Conservation (phyloP, 2,888 invertebrate species). For the Alcis repandata region DNA sequence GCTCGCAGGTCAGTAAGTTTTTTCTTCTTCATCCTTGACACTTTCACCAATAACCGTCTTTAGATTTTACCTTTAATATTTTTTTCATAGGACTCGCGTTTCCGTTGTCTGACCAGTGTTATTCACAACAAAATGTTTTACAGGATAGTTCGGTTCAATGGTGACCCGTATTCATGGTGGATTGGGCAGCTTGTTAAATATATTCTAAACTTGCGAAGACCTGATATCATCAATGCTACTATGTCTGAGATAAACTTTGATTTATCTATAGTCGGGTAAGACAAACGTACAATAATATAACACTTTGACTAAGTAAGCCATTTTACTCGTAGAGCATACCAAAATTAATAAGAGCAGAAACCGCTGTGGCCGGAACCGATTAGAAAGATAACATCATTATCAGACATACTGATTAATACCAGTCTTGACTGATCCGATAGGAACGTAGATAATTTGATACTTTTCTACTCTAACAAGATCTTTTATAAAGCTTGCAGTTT, state of each 20-base stretch:
- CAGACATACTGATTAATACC: not conserved
- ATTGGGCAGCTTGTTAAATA: slow-evolving; percentile 12
- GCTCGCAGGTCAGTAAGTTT: not conserved
- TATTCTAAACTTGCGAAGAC: not conserved
- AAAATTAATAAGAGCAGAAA: not conserved
- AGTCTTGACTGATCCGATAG: too few relatives aligned
- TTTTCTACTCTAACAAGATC: not conserved
- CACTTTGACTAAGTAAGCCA: not conserved
- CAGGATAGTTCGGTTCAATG: slow-evolving; percentile 8
- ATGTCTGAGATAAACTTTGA: not conserved
- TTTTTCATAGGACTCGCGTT: too few relatives aligned
- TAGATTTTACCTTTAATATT: too few relatives aligned
- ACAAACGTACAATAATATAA: not conserved
- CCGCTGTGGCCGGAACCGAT: too few relatives aligned
- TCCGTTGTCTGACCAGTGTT: too few relatives aligned
- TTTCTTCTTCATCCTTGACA: not conserved
- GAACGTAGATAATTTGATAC: too few relatives aligned
- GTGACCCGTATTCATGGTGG: slow-evolving; percentile 11
- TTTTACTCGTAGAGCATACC: too few relatives aligned
- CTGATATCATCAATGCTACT: not conserved
- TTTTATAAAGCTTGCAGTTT: not conserved
- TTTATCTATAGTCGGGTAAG: slow-evolving; percentile 6
- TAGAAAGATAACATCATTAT: not conserved
- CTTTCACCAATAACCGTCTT: too few relatives aligned
- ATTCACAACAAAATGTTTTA: not conserved